phyloP scores from a whole-genome alignment of 2,797 vertebrate species.

The Cyprinella venusta region DNA sequence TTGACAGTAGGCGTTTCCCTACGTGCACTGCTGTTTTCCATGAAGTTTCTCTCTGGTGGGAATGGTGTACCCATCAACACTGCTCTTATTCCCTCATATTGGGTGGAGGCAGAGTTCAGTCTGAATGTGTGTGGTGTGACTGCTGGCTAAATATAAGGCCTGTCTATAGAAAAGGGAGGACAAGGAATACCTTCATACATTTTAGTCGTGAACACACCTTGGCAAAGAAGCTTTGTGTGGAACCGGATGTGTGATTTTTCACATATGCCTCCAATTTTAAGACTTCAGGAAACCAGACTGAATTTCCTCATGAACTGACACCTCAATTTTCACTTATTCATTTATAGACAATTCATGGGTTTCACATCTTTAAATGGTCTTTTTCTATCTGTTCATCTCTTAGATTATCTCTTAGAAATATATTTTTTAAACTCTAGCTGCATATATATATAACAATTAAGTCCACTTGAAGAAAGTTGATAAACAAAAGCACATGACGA shows the following conservation, averaged over 20 bases:
- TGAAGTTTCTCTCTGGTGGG: slow-evolving; percentile 57
- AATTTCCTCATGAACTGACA: neutral
- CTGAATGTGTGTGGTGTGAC: neutral
- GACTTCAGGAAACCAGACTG: neutral
- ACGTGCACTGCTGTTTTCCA: slow-evolving; percentile 60
- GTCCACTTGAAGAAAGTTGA: too few species aligned
- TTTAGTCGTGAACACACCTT: slow-evolving; percentile 13
- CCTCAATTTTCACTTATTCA: too few species aligned
- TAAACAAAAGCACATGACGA: too few species aligned
- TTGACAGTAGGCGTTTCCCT: slow-evolving; percentile 57
- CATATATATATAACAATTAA: too few species aligned
- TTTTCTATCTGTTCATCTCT: too few species aligned
- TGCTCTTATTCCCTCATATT: slow-evolving; percentile 34
- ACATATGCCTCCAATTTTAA: neutral
- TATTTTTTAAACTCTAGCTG: neutral
- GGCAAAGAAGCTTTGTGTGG: slow-evolving; percentile 14
- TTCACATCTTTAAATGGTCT: neutral
- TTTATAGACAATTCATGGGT: neutral
- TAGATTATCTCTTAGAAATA: too few species aligned
- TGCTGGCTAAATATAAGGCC: slow-evolving; percentile 14
- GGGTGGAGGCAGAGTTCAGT: slow-evolving; percentile 22
- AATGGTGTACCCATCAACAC: slow-evolving; percentile 52
- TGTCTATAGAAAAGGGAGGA: slow-evolving; percentile 26
- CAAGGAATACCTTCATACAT: slow-evolving; percentile 32
- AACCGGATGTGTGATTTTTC: neutral